Base-by-base conservation (phyloP, 2,797 vertebrate genomes). In the Sebastes vulpes region DNA sequence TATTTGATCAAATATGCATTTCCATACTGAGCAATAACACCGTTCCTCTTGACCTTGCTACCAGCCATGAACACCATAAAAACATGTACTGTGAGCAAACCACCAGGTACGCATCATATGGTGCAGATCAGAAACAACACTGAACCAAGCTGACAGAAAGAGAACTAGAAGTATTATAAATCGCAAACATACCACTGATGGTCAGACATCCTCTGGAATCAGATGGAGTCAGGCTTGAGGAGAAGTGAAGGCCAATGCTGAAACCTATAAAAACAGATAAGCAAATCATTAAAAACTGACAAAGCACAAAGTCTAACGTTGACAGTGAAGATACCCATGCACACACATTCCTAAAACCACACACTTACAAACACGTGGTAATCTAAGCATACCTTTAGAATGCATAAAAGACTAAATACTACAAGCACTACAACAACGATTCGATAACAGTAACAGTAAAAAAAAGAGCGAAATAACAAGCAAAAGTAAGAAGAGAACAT, bases 221-320 rank as follows among this genome's bases (percentile, higher is more conserved):
- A 93, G 92, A 92, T 90, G 93, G 89, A 94, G 92, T 93, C 92
- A 94, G 93, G 94, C 92, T 95, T 78, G 82, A 86, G 82, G 77
- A 85, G 77, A 57, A 65, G 87, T 80, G 89, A 86, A 96, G 96
- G 96, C 96, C 96, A 89, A 75, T 75, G 88, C 72, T 76, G 60
- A 91, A 81, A 92, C 91, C 95, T 94, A 81, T 20, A 90, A 91
- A 87, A 85, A 87, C 77, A 94, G 54, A 93, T 46, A 93, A 12
- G 91, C 32, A 92, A 80, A 87, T 86, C 54, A 92, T 86, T 67
- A 91, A 66, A 84, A 92, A 87, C 75, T 72, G 61, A 71, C 75
- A 82, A 65, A 89, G 66, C 61, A 94, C 72, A 85, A 85, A 79
- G 81, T 84, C 73, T 73, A 66, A 81, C 56, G 65, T 48, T 72